Evolutionary conservation across 2,888 invertebrate species (phyloP).

Genomic region (Lycia hirtaria): DNA sequence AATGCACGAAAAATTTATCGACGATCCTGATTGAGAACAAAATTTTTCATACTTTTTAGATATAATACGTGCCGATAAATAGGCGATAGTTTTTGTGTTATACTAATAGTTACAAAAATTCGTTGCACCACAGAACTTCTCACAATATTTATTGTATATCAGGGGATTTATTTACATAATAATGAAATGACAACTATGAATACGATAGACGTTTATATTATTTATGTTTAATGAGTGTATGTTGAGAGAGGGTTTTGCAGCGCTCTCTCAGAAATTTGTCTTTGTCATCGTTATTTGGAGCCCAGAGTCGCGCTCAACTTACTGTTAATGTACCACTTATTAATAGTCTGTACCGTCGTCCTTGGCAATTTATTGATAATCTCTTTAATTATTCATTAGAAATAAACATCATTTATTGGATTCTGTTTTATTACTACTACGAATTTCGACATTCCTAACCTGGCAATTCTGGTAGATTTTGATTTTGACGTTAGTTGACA

Average conservation of each 20-base stretch:
- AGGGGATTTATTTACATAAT: constrained; percentile 17
- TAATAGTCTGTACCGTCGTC: constrained; percentile 39
- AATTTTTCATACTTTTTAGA: too few relatives aligned
- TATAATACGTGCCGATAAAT: too few relatives aligned
- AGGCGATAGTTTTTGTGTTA: too few relatives aligned
- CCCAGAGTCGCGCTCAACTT: constrained; percentile 14
- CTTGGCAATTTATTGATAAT: constrained; percentile 59
- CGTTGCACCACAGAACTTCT: constrained; percentile 12
- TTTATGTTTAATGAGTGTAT: constrained; percentile 6
- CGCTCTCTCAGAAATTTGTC: background rate
- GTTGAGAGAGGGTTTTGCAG: background rate
- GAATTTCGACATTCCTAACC: constrained; percentile 17
- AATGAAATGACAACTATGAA: constrained; percentile 29
- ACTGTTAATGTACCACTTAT: constrained; percentile 47
- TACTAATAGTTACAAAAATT: too few relatives aligned
- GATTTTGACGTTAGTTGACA: constrained; percentile 1
- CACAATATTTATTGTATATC: constrained; percentile 31
- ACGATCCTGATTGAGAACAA: too few relatives aligned
- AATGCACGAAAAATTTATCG: too few relatives aligned
- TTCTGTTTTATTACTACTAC: constrained; percentile 45
- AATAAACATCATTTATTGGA: constrained; percentile 77
- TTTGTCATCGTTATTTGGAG: background rate
- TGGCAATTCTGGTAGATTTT: constrained; percentile 25
- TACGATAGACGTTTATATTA: constrained; percentile 12
- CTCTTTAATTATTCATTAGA: constrained; percentile 67